phyloP scores from a whole-genome alignment of 2,888 invertebrate species.

The Eupelmus urozonus region DNA sequence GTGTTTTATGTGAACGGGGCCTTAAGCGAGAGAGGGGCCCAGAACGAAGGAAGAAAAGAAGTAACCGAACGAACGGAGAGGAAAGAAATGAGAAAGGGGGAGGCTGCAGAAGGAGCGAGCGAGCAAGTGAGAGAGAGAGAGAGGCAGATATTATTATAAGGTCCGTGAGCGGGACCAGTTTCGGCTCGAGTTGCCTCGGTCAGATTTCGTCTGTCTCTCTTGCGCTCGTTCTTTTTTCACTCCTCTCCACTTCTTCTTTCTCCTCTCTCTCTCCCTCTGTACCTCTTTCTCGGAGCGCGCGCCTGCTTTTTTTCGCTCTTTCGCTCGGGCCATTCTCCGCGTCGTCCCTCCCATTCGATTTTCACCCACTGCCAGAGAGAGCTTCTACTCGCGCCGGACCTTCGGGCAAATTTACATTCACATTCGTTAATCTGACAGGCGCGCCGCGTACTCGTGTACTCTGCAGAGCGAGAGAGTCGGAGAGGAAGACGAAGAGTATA shows the following conservation, averaged over 20 bases:
- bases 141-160: slow-evolving; percentile 64
- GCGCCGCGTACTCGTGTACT: slow-evolving; percentile 3
- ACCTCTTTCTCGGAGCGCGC: slow-evolving; percentile 12
- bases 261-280: slow-evolving; percentile 23
- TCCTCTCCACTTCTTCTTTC: slow-evolving; percentile 19
- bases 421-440: slow-evolving; percentile 63
- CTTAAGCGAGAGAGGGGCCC: slow-evolving; percentile 5
- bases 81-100: slow-evolving; percentile 48
- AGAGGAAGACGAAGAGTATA: background rate
- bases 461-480: background rate
- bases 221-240: slow-evolving; percentile 36
- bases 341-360: slow-evolving; percentile 54
- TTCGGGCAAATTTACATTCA: slow-evolving; percentile 61
- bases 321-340: slow-evolving; percentile 35
- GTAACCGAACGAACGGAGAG: slow-evolving; percentile 43
- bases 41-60: slow-evolving; percentile 33
- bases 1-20: slow-evolving; percentile 40
- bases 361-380: slow-evolving; percentile 48
- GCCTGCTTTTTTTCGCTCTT: slow-evolving; percentile 32
- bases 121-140: slow-evolving; percentile 59
- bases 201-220: slow-evolving; percentile 49
- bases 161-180: slow-evolving; percentile 60
- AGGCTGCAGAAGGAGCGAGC: slow-evolving; percentile 52
- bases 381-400: slow-evolving; percentile 34
- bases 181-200: slow-evolving; percentile 34